phyloP scores from a whole-genome alignment of 2,113 vertebrate genomes.

The Tor tambroides region DNA sequence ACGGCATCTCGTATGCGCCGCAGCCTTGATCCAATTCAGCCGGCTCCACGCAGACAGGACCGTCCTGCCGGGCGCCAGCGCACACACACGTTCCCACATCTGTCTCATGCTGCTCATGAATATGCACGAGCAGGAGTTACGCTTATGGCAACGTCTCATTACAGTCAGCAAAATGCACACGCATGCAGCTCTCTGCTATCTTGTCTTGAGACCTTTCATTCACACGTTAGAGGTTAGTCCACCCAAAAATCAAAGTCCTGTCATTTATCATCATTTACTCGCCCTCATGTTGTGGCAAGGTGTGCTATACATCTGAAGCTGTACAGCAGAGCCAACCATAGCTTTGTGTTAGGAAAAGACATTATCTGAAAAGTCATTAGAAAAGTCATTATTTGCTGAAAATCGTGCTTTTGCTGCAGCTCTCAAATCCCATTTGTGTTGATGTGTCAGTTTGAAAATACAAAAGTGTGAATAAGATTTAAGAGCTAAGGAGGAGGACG shows the following conservation, averaged over 20 bases:
- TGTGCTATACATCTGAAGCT: neutral
- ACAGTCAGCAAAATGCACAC: constrained; percentile 32
- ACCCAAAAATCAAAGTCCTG: neutral
- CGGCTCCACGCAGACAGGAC: constrained; percentile 37
- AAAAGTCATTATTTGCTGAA: neutral
- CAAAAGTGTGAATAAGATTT: neutral
- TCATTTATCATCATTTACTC: constrained; percentile 1
- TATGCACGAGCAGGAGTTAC: constrained; percentile 51
- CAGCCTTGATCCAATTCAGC: constrained; percentile 49
- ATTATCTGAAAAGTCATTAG: neutral
- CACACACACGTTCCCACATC: constrained; percentile 47
- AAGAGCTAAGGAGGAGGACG: neutral
- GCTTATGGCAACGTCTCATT: constrained; percentile 49
- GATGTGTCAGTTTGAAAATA: neutral
- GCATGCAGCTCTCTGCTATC: constrained; percentile 47
- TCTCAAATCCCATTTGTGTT: neutral
- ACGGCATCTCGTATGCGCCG: constrained; percentile 12
- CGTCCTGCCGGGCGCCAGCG: constrained; percentile 20
- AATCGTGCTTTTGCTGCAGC: neutral
- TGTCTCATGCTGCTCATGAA: constrained; percentile 56
- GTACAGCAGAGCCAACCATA: neutral
- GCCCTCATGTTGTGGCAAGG: neutral
- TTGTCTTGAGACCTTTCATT: constrained; percentile 45
- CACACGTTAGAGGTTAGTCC: constrained; percentile 29
- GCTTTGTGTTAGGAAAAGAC: neutral